Base-by-base conservation (phyloP, 2,113 vertebrate species). In the Tretioscincus oriximinensis region DNA sequence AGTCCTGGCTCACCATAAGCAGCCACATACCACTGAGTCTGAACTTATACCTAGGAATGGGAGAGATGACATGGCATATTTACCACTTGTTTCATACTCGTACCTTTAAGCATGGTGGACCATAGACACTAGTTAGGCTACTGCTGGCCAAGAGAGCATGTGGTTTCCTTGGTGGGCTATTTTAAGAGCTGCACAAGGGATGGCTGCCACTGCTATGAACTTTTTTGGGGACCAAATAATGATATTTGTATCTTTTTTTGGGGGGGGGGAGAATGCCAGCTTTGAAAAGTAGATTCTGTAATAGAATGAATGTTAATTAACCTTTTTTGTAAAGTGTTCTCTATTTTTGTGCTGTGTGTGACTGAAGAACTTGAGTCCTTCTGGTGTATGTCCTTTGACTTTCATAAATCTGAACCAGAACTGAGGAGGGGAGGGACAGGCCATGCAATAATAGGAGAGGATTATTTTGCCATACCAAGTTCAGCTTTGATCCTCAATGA, bases 71-170 rank as follows among this genome's bases (percentile, higher is more conserved):
- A 84, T 81, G 41, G 41, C 61, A 6, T 82, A 20, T 82, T 82
- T 82, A 35, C n/a, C 54, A 82, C 61, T 82, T 65, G 67, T 70
- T 22, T 12, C 9, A 45, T 64, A 74, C 1, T 5, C 81, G 72
- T 35, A 1, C 89, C 89, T 85, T 63, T 11, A 82, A 74, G 24
- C 31, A 81, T 31, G 12, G 35, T 4, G 35, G 5, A 51, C n/a
- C 35, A 5, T 41, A 51, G 21, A 7, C 29, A 54, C 14, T 70
- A 58, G n/a, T 70, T 84, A 29, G 71, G 26, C 12, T 60, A 76
- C 73, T 76, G 66, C 29, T 41, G 71, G 58, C 35, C 35, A 41
- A 41, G 41, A 35, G 66, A 80, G 82, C 81, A 6, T 10, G 80
- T 1, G 3, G 82, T 60, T 82, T 63, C 74, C 72, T 82, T 22